Evolutionary conservation across 2,888 invertebrate species (phyloP), one percentile per base, ranked within the genome.

Genomic region (Drosophila nr. perissopoda): DNA sequence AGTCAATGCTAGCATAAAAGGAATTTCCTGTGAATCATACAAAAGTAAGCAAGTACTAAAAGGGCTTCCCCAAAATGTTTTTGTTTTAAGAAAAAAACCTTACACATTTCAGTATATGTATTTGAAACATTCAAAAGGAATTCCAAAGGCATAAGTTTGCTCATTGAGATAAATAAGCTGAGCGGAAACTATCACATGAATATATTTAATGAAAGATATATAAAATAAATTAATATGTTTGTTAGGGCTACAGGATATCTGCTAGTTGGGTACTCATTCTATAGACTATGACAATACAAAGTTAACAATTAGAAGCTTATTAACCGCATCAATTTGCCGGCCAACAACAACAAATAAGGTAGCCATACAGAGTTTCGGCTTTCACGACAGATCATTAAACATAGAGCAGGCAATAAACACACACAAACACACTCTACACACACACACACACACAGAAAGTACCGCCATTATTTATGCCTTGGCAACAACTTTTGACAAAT

Each of bases 401-500:
- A 87, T 61, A 81, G 67, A 74, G 54, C 65, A 51, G 69, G 69
- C 76, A 74, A 68, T 59, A 69, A 61, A 70, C 53, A 27, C 25
- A 46, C 46, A 70, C 33, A 51, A 49, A 51, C 27, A 53, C 40
- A 49, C 25, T 38, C n/a, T 31, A 25, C 34, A 36, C 6, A 53
- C 40, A 31, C 48, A 69, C 27, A 70, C 57, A 70, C 36, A 49
- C 2, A 27, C 54, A 62, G 70, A 69, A 48, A 75, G 27, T 18
- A 56, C 27, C 56, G 67, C 70, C 82, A 88, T 85, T 83, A 85
- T 88, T 85, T 85, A 88, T 88, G 75, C 58, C 70, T 61, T 66
- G 66, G 74, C 84, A 79, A 74, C 76, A 88, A 89, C 80, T 89
- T 89, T 89, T 87, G 89, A 89, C 89, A 84, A 86, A 86, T 88